Evolutionary conservation across 2,113 vertebrate genomes (phyloP).

Genomic region (Petaurus breviceps): DNA sequence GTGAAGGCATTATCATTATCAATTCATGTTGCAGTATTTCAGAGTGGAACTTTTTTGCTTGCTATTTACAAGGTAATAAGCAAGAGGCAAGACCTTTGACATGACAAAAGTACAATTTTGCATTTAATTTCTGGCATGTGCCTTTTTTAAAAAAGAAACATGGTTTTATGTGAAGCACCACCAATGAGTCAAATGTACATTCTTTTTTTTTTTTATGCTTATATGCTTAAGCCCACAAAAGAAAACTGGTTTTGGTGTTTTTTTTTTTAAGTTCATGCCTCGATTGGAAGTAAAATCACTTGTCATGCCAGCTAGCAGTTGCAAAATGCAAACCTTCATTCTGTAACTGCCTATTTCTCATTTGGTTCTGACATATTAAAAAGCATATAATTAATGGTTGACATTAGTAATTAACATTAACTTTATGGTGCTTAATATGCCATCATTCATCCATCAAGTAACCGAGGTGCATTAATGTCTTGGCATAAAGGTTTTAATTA

Average conservation of each 20-base stretch:
- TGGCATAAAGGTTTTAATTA: slow-evolving; percentile 81
- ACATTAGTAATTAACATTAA: slow-evolving; percentile 90
- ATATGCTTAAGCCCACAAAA: slow-evolving; percentile 62
- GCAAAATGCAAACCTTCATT: slow-evolving; percentile 80
- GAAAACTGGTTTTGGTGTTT: slow-evolving; percentile 51
- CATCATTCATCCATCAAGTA: slow-evolving; percentile 86
- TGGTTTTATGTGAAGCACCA: slow-evolving; percentile 35
- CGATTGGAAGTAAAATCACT: slow-evolving; percentile 74
- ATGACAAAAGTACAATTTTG: slow-evolving; percentile 9
- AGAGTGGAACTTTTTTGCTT: slow-evolving; percentile 65
- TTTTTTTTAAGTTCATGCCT: slow-evolving; percentile 70
- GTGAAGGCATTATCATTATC: slow-evolving; percentile 79
- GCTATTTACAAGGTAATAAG: background rate
- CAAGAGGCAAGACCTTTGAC: background rate
- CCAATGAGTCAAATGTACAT: slow-evolving; percentile 62
- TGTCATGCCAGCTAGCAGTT: slow-evolving; percentile 74
- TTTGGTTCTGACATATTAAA: slow-evolving; percentile 86
- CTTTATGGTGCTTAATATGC: slow-evolving; percentile 88
- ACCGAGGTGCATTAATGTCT: slow-evolving; percentile 77
- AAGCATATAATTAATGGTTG: slow-evolving; percentile 89
- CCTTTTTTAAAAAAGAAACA: slow-evolving; percentile 33
- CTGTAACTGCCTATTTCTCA: slow-evolving; percentile 83
- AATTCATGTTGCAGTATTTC: slow-evolving; percentile 84
- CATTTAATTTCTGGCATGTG: background rate
- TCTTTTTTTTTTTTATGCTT: slow-evolving; percentile 74